Percentiles rank a stretch among this genome's conserved stretches.
phyloP scores from a whole-genome alignment of 1,140 invertebrate species.

The Uloborus diversus region DNA sequence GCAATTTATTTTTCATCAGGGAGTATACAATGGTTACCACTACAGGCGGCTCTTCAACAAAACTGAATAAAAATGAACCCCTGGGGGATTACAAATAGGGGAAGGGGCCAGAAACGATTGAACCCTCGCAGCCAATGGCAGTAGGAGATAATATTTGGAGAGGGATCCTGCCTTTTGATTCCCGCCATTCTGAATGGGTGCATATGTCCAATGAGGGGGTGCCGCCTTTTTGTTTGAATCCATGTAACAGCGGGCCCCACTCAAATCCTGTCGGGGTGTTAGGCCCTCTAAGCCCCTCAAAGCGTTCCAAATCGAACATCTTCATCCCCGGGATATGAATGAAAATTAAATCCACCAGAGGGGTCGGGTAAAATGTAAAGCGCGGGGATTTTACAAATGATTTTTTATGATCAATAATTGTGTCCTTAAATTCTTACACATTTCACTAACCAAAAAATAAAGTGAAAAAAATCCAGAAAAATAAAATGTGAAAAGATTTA shows the following conservation, averaged over 20 bases:
- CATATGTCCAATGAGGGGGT: conserved; percentile 1
- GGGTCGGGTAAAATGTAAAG: no score
- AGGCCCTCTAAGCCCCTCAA: background rate
- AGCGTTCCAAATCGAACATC: background rate
- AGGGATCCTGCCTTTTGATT: conserved; percentile 2
- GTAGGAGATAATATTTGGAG: conserved; percentile 43
- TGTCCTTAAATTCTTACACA: no score
- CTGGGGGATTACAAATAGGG: no score
- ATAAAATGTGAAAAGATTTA: no score
- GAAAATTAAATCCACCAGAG: no score
- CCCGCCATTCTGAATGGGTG: background rate
- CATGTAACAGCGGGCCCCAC: conserved; percentile 1
- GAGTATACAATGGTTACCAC: background rate
- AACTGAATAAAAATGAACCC: background rate
- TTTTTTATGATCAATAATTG: no score
- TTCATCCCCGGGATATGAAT: background rate
- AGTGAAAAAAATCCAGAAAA: no score
- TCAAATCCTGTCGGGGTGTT: background rate
- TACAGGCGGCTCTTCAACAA: background rate
- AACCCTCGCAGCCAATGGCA: conserved; percentile 13
- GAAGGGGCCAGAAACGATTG: background rate
- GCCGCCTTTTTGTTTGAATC: conserved; percentile 11
- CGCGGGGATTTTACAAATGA: no score
- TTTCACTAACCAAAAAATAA: no score
- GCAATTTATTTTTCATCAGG: conserved; percentile 52